Percentiles rank a stretch among this genome's conserved stretches.
These are phyloP conservation scores for Hippopotamyrus pictus DNA, from an alignment of 2,797 vertebrate species.

Conservation along the genomic window DNA sequence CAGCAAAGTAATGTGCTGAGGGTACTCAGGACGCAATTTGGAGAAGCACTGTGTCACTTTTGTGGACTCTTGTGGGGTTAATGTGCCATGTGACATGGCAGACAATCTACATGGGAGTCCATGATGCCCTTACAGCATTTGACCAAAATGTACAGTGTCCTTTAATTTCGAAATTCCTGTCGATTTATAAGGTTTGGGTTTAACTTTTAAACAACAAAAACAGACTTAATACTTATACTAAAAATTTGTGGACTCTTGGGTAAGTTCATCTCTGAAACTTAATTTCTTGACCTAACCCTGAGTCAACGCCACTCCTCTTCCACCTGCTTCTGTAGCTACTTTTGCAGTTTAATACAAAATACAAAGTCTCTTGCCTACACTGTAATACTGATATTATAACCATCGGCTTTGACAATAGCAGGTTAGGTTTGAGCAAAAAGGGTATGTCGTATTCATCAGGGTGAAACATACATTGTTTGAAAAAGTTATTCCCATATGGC, in stretches of 20 bases:
- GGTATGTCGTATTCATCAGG: background rate
- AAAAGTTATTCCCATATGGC: background rate
- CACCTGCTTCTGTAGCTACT: background rate
- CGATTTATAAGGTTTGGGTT: background rate
- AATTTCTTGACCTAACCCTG: background rate
- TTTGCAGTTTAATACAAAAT: background rate
- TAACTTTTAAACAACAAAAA: background rate
- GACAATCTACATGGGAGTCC: background rate
- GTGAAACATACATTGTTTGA: background rate
- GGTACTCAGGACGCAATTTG: background rate
- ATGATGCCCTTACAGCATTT: background rate
- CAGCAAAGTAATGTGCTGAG: background rate
- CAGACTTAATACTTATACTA: background rate
- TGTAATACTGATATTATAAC: background rate
- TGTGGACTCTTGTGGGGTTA: background rate
- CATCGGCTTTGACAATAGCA: background rate
- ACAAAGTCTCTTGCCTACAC: background rate
- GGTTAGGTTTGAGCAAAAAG: background rate
- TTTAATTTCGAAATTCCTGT: background rate
- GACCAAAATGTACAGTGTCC: background rate
- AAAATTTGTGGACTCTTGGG: background rate
- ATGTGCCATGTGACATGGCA: background rate
- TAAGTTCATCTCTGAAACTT: background rate
- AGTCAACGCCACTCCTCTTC: background rate
- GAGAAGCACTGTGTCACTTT: background rate